These are phyloP conservation scores for Holcopasites calliopsidis DNA, from an alignment of 1,140 invertebrate species.

Conservation along the genomic window DNA sequence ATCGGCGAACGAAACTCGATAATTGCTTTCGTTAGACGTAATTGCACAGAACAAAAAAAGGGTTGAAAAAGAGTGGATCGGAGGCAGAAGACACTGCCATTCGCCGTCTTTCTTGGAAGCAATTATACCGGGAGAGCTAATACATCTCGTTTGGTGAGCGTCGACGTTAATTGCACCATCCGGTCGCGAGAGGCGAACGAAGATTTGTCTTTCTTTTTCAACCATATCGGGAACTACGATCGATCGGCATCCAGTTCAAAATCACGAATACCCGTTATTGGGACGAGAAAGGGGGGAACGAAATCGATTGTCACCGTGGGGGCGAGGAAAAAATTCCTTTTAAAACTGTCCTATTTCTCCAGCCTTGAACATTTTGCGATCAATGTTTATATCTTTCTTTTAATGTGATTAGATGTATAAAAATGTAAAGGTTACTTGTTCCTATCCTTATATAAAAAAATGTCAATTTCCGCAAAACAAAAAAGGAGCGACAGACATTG, in stretches of 20 bases:
- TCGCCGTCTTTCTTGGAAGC: slow-evolving; percentile 48
- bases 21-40: slow-evolving; percentile 43
- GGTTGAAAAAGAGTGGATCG: neutral
- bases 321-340: slow-evolving; percentile 22
- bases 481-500: too few species aligned
- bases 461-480: too few species aligned
- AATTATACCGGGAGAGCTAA: slow-evolving; percentile 57
- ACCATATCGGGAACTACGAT: slow-evolving; percentile 11
- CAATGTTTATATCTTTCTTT: neutral
- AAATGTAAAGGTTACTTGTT: too few species aligned
- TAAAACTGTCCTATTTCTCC: slow-evolving; percentile 1
- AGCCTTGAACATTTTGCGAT: neutral
- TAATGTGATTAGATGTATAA: too few species aligned
- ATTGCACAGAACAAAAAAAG: slow-evolving; percentile 10
- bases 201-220: neutral
- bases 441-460: too few species aligned
- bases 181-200: slow-evolving; percentile 21
- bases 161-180: slow-evolving; percentile 61
- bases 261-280: slow-evolving; percentile 50
- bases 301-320: neutral
- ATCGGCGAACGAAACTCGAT: slow-evolving; percentile 34
- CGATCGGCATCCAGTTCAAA: slow-evolving; percentile 37
- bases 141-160: slow-evolving; percentile 60
- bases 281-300: slow-evolving; percentile 37
- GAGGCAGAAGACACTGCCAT: slow-evolving; percentile 30